Base-by-base conservation (phyloP, 2,113 vertebrate genomes). In the Pluvianellus socialis region DNA sequence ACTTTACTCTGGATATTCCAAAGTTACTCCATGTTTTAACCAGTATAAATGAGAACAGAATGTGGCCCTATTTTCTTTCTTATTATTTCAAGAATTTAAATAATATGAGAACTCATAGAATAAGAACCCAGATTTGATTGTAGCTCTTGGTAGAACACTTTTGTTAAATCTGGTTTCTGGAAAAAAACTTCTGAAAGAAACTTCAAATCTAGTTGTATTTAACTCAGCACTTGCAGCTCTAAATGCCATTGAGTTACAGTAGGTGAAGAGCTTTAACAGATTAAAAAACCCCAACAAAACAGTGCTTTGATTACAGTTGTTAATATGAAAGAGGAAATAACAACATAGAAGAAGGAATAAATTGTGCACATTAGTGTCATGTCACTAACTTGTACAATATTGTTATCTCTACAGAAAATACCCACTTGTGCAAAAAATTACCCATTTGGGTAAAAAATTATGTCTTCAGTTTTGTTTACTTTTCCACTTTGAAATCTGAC, bases 141-240 rank as follows among this genome's bases (percentile, higher is more conserved):
- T n/a, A 53, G 35, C 10, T 80, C 7, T 71, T 88, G 3, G 4
- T 45, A n/a, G 26, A 66, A 1, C 5, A 62, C 0, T 0, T 45
- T 77, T 55, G 1, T 62, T 63, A 74, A 66, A 55, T 47, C 26
- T 52, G 21, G 2, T 86, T 94, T 63, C 67, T 81, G 19, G 15
- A 74, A 75, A 83, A 83, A 40, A 47, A 72, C 44, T 44, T 44
- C 44, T 44, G 44, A 15, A 44, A 44, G 44, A 44, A 61, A 2
- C 2, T 45, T 92, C 7, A 88, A 71, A 71, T 86, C 6, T 59
- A 45, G 9, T 55, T 81, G 5, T 32, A 40, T 76, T 65, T 68
- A 93, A 52, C 23, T 79, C 33, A 73, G 11, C 19, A 35, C 3
- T 61, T 79, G 32, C 22, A 77, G 7, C 13, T 88, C 15, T 71